phyloP scores from a whole-genome alignment of 2,797 vertebrate species.

The Poecilia velifera region DNA sequence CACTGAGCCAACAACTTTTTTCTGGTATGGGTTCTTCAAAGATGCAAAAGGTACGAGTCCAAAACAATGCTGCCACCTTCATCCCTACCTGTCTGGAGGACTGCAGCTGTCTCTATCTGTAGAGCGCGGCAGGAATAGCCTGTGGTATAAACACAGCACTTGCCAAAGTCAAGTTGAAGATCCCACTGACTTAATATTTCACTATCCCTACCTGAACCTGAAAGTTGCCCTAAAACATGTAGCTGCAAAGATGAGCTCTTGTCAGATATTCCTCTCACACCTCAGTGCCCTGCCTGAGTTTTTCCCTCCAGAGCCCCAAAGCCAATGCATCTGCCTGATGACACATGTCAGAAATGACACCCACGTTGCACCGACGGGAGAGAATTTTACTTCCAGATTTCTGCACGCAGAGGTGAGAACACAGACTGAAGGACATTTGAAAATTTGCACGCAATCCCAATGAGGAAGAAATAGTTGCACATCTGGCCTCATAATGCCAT shows the following conservation, averaged over 20 bases:
- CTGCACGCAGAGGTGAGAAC: constrained; percentile 13
- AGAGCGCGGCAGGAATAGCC: constrained; percentile 29
- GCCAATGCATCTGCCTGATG: constrained; percentile 32
- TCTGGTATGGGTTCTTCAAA: neutral
- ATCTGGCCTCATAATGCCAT: neutral
- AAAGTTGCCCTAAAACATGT: constrained; percentile 27
- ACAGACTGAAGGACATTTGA: neutral
- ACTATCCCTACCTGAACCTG: constrained; percentile 29
- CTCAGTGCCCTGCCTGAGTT: constrained; percentile 37
- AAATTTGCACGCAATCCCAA: neutral
- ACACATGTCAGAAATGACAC: constrained; percentile 53
- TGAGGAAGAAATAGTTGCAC: neutral
- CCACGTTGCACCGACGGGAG: constrained; percentile 19
- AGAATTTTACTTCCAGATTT: constrained; percentile 23
- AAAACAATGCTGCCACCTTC: constrained; percentile 5
- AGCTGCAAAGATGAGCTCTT: constrained; percentile 36
- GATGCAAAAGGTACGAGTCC: neutral
- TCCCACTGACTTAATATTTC: constrained; percentile 30
- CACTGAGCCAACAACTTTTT: neutral
- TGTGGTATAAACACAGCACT: constrained; percentile 33
- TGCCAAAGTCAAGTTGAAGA: constrained; percentile 39
- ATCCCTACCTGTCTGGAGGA: constrained; percentile 32
- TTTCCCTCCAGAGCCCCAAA: constrained; percentile 30
- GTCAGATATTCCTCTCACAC: constrained; percentile 53
- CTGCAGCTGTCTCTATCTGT: constrained; percentile 21